phyloP scores from a whole-genome alignment of 2,797 vertebrate genomes.

The Ceryle rudis region DNA sequence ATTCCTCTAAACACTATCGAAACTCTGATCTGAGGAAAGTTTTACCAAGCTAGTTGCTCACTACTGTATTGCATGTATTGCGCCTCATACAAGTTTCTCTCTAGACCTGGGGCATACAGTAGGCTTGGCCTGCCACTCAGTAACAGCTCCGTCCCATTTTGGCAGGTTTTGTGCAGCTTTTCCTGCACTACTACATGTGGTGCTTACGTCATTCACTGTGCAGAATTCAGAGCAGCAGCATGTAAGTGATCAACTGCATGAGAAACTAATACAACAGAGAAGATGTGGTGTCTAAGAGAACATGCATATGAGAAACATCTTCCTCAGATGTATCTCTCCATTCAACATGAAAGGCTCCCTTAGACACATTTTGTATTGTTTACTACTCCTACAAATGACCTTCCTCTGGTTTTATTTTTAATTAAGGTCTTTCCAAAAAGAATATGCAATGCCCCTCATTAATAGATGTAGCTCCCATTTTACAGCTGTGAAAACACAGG shows the following conservation, averaged over 20 bases:
- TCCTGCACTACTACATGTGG: neutral
- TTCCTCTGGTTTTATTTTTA: neutral
- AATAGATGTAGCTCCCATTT: neutral
- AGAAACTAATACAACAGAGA: neutral
- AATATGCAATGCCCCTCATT: neutral
- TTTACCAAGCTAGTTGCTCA: neutral
- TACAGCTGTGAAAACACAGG: conserved; percentile 49
- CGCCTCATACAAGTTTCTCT: neutral
- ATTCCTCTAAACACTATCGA: neutral
- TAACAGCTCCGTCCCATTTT: neutral
- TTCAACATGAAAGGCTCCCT: neutral
- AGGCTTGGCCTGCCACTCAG: neutral
- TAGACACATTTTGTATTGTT: neutral
- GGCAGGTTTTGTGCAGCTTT: neutral
- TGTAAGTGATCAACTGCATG: neutral
- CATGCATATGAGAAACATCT: neutral
- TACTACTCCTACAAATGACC: neutral
- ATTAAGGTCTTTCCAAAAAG: neutral
- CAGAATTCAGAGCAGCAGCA: neutral
- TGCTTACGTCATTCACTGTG: neutral
- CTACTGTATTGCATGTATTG: rapidly evolving
- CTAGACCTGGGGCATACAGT: neutral
- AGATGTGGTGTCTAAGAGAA: neutral
- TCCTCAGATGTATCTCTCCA: neutral
- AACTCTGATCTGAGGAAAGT: neutral